Evolutionary conservation across 2,113 vertebrate species (phyloP), one percentile per base, ranked within the genome.

Genomic region (Butastur rufipennis): DNA sequence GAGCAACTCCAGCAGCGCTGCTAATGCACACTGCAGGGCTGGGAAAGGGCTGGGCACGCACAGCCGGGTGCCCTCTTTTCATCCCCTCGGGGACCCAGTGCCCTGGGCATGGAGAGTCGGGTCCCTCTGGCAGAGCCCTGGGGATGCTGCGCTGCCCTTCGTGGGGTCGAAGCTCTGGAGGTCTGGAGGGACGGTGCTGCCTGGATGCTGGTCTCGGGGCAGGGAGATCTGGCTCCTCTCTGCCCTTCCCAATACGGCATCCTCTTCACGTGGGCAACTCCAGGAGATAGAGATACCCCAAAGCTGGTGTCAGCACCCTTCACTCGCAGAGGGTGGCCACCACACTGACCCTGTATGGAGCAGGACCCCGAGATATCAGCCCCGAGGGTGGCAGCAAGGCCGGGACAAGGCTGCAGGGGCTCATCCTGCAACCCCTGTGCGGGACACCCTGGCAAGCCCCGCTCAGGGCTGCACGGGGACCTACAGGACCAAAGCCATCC

Each of bases 1-100:
- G 92, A 97, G 97, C 78, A 82, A 95, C 98, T 94, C 97, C 96
- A 77, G 93, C 89, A 94, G 88, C 43, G 66, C 93, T 62, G 89
- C 79, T 63, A 58, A 16, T 11, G 78, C 40, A 23, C 11, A 0
- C 6, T 11, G 68, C 3, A 2, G 23, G 79, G 65, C 58, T 50
- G 43, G 68, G 92, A 25, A 65, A 45, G 55, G 79, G 65, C 0
- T 9, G 71, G 89, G 66, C 61, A 56, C 6, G 0, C 20, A 3
- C 6, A 3, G 47, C 38, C 3, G 3, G 22, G 59, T 13, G 81
- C 36, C 34, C 32, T 19, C 22, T 22, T 29, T 6, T 50, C 45
- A 11, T 10, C 61, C 31, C 27, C 29, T 8, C 1, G 6, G 38
- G 42, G 7, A 6, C 16, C 17, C 2, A 4, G 71, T 7, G 10